Percentiles rank a stretch among this genome's conserved stretches.
phyloP scores from a whole-genome alignment of 2,797 vertebrate genomes.

The Propithecus perrieri region DNA sequence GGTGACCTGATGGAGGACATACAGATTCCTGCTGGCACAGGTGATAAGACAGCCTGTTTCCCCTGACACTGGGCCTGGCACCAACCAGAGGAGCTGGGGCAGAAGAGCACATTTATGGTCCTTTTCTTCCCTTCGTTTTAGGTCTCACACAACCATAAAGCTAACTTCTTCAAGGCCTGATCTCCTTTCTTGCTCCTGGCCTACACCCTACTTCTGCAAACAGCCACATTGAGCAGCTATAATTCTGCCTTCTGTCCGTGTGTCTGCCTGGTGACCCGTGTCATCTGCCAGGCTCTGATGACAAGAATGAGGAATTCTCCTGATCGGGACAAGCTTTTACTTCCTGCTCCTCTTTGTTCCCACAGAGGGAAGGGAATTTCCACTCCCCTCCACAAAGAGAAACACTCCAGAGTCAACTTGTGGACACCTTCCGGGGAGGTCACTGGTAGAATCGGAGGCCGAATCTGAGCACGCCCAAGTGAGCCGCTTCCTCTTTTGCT shows the following conservation, averaged over 20 bases:
- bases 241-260: neutral
- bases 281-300: neutral
- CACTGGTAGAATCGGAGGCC: neutral
- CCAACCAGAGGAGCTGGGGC: neutral
- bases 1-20: neutral
- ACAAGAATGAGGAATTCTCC: neutral
- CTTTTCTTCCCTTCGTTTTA: neutral
- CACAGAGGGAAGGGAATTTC: neutral
- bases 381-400: neutral
- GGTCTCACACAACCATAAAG: too few species aligned
- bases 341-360: neutral
- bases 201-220: neutral
- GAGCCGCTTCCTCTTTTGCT: neutral
- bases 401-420: neutral
- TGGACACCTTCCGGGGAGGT: neutral
- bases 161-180: neutral
- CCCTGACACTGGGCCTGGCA: neutral
- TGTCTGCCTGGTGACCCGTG: neutral
- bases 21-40: neutral
- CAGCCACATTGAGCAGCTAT: rapidly evolving
- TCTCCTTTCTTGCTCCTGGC: neutral
- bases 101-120: neutral
- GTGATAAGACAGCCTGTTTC: rapidly evolving
- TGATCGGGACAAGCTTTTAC: neutral
- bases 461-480: neutral